Base-by-base conservation (phyloP, 1,140 invertebrate species). In the Brachionus calyciflorus region DNA sequence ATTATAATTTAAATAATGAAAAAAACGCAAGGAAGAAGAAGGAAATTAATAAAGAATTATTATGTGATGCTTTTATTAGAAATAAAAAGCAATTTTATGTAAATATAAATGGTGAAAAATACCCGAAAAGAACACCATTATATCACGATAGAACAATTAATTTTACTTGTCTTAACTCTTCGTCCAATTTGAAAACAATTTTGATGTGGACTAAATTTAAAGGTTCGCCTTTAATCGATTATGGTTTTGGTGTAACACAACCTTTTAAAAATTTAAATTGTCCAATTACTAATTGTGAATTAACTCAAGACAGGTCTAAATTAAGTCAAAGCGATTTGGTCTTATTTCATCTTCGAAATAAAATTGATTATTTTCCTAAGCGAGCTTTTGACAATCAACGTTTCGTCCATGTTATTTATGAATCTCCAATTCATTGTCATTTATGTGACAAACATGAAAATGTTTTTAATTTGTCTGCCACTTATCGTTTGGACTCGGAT, bases 401-500 rank as follows among this genome's bases (percentile, higher is more conserved):
- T 41, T 41, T 41, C 9, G 21, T 68, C 24, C 26, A 24, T 41
- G 14, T 41, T 28, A 21, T 68, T 17, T 12, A 14, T 1, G 63
- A 68, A 28, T 68, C 63, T 10, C 63, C 63, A 10, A 30, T 48
- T 24, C 37, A 68, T 68, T 68, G 14, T 14, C 21, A 33, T 4
- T 14, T 12, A 28, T 48, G 14, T 12, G 9, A 24, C 14, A 3
- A 21, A 41, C 24, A 44, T 46, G 76, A 78, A 9, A 21, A 48
- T 30, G 1, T 83, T 6, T 81, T 82, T 63, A 80, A 81, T 55
- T 79, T 75, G 77, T 81, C 81, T 1, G 78, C 79, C 77, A 79
- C 80, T 5, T 82, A 80, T 17, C 26, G 79, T 55, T 28, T 57
- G 1, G 80, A 81, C 53, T 79, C 80, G 10, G 80, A 81, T 68